Conservation (phyloP, 2,113 vertebrate species). For the Dicerorhinus sumatrensis region DNA sequence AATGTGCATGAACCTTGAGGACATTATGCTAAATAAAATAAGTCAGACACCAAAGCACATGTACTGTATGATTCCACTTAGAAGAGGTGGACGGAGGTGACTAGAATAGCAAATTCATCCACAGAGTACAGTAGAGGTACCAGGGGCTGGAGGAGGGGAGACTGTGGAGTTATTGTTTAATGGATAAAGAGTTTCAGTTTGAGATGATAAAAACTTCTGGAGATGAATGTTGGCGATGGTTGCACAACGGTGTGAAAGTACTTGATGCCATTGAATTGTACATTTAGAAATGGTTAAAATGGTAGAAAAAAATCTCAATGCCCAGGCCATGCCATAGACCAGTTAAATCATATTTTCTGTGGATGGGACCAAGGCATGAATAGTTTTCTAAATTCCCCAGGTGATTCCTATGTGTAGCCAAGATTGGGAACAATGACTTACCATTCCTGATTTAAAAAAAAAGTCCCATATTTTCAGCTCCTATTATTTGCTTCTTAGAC, state of each 20-base stretch:
- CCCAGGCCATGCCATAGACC: not conserved
- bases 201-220: not conserved
- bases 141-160: not conserved
- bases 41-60: not conserved
- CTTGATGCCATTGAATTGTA: not conserved
- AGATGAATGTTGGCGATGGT: not conserved
- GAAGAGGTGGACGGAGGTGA: not conserved
- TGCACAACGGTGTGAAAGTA: no score
- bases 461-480: no score
- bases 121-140: not conserved
- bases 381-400: not conserved
- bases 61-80: no score
- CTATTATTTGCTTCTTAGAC: no score
- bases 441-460: not conserved
- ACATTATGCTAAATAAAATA: not conserved
- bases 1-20: not conserved
- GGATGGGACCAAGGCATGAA: not conserved
- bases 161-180: not conserved
- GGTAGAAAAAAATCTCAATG: not conserved
- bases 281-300: not conserved
- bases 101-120: not conserved
- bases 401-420: not conserved
- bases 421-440: not conserved
- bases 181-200: not conserved
- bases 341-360: not conserved